These are phyloP conservation scores for Xestia c-nigrum DNA, from an alignment of 2,888 invertebrate species.

Conservation along the genomic window DNA sequence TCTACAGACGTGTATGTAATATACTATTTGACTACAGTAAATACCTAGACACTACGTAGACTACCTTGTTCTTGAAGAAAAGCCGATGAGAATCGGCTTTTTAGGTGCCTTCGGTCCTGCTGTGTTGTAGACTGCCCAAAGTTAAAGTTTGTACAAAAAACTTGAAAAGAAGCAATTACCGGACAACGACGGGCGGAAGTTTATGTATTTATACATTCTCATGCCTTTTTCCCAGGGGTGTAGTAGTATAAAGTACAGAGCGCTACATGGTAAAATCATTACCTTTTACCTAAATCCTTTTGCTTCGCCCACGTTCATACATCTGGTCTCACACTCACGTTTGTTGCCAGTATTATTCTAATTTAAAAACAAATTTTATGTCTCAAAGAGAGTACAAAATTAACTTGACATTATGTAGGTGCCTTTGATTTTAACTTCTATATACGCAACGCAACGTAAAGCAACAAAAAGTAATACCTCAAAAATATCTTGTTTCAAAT, in stretches of 20 bases:
- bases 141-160: not conserved
- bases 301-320: not conserved
- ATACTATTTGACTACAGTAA: no score
- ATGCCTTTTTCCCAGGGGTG: not conserved
- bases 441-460: not conserved
- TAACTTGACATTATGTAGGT: not conserved
- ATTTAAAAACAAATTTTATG: not conserved
- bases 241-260: not conserved
- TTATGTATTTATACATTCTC: not conserved
- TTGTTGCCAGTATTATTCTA: not conserved
- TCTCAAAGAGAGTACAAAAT: not conserved
- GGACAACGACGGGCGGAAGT: not conserved
- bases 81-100: no score
- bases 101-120: no score
- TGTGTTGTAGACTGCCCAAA: not conserved
- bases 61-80: no score
- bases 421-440: not conserved
- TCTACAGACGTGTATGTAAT: no score
- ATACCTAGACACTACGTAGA: no score
- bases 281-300: not conserved
- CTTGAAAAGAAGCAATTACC: not conserved
- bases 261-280: not conserved
- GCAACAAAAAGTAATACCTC: not conserved
- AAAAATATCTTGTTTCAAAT: slow-evolving; percentile 6
- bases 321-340: not conserved